These are phyloP conservation scores for Drosophila bunnanda DNA, from an alignment of 2,888 invertebrate species.

Conservation along the genomic window DNA sequence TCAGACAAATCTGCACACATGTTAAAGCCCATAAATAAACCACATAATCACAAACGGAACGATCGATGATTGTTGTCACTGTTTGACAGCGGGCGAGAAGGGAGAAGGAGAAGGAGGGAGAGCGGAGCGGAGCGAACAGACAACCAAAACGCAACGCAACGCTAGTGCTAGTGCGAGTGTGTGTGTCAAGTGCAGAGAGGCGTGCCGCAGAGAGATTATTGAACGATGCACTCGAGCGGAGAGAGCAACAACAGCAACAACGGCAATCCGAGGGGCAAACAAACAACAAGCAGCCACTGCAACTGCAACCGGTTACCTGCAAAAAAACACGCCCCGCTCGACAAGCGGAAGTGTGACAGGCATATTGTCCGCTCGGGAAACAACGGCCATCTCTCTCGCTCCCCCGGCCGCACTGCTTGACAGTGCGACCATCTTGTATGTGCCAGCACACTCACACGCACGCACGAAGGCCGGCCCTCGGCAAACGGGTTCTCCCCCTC, in stretches of 20 bases:
- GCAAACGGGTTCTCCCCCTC: conserved; percentile 66
- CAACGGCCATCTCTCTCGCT: conserved; percentile 49
- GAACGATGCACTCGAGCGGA: conserved; percentile 80
- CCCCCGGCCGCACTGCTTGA: conserved; percentile 42
- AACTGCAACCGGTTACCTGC: conserved; percentile 68
- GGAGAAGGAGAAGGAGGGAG: conserved; percentile 8
- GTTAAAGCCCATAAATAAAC: conserved; percentile 83
- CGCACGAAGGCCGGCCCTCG: conserved; percentile 71
- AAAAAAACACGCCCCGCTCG: conserved; percentile 76
- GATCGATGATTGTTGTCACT: conserved; percentile 84
- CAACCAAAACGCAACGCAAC: conserved; percentile 62
- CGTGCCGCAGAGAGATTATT: conserved; percentile 80
- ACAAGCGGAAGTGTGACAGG: conserved; percentile 68
- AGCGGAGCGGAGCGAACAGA: conserved; percentile 48
- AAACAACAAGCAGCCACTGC: conserved; percentile 58
- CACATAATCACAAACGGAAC: conserved; percentile 84
- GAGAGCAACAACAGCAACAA: conserved; percentile 43
- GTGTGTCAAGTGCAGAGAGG: conserved; percentile 78
- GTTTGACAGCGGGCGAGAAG: conserved; percentile 79
- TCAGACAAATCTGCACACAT: conserved; percentile 83
- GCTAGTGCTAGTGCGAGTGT: conserved; percentile 55
- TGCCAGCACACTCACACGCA: conserved; percentile 58
- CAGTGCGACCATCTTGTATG: conserved; percentile 76
- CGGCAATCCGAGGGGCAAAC: conserved; percentile 55
- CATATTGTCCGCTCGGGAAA: conserved; percentile 47